These are phyloP conservation scores for Diphyllodes magnificus DNA, from an alignment of 2,113 vertebrate species.

Conservation along the genomic window DNA sequence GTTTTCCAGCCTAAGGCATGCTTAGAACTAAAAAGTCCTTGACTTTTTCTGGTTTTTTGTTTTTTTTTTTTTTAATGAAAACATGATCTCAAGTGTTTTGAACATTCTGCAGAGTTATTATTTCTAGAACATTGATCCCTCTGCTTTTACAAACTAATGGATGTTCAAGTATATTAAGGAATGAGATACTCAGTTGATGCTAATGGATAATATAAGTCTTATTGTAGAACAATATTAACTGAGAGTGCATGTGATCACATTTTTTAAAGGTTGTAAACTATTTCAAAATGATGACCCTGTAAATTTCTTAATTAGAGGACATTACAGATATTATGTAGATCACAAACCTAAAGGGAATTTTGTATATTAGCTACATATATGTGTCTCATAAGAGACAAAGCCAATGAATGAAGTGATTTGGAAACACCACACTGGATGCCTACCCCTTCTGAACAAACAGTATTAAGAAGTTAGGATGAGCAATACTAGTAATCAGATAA, in stretches of 20 bases:
- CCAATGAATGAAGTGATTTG: not conserved
- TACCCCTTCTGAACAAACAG: not conserved
- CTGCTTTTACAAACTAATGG: not conserved
- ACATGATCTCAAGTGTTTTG: not conserved
- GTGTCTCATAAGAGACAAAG: not conserved
- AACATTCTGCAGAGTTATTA: not conserved
- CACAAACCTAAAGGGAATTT: not conserved
- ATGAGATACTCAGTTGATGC: not conserved
- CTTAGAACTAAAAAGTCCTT: not conserved
- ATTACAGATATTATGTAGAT: not conserved
- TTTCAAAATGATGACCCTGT: not conserved
- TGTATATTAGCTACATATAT: not conserved
- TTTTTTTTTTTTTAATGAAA: not conserved
- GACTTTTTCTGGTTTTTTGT: not conserved
- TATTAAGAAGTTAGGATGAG: not conserved
- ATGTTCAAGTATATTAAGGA: not conserved
- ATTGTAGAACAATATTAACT: not conserved
- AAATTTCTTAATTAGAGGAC: not conserved
- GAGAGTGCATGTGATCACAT: not conserved
- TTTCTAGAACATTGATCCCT: not conserved
- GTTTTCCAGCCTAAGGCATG: not conserved
- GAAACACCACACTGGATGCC: not conserved
- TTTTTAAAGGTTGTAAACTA: not conserved
- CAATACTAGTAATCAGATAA: constrained; percentile 14
- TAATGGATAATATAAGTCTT: not conserved